Base-by-base conservation (phyloP, 2,888 invertebrate genomes). In the Pollenia angustigena region DNA sequence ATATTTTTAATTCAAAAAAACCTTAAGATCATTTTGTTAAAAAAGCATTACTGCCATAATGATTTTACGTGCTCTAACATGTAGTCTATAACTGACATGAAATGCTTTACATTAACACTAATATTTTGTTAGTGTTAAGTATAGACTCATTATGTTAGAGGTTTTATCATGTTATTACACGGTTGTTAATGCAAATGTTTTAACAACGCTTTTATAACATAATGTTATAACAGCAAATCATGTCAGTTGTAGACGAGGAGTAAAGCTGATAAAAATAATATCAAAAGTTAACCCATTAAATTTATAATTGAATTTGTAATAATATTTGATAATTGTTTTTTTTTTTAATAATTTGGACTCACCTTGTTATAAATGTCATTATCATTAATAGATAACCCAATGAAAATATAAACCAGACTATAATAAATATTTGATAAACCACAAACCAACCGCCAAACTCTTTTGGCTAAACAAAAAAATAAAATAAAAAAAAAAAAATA, bases 311-410 rank as follows among this genome's bases (percentile, higher is more conserved):
- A 3, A 9, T 50, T 60, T 60, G 48, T 44, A 60, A 54, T 42
- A 56, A 11, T 46, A n/a, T 42, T 75, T 14, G 3, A 23, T n/a
- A n/a, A n/a, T n/a, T n/a, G 52, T 12, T 68, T 0, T 32, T 32
- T 0, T 4, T 32, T 32, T 32, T 32, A 32, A 32, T 32, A 32
- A 32, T 32, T 76, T 64, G 4, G 48, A 90, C 92, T 93, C 90
- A 93, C 93, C 93, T 92, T 11, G 97, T 96, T 88, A 98, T 97
- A 91, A 97, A 97, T 1, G 97, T 97, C 89, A 97, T 95, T 64
- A 97, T 95, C 98, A 98, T 98, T 40, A 98, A 96, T 62, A 98
- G 95, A 92, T 98, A 98, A 0, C 98, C 98, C 87, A 98, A 94
- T 0, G 98, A 98, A 90, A 98, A 97, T 85, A 98, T 97, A 76